Conservation (phyloP, 2,797 vertebrate species). For the Pseudocheirus occidentalis region DNA sequence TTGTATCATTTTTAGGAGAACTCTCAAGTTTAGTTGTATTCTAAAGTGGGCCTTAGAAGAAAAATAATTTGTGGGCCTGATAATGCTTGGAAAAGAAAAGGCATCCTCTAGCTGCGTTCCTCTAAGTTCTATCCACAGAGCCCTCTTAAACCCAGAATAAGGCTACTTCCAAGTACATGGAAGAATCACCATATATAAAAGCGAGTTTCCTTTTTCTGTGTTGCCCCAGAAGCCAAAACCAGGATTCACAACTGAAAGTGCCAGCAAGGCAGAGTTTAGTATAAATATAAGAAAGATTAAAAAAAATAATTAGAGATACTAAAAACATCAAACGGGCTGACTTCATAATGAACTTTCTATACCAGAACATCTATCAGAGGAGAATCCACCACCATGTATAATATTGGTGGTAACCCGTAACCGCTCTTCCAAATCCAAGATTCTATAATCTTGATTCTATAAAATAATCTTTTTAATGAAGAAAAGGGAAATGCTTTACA, state of each 20-base stretch:
- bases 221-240: background rate
- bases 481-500: background rate
- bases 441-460: conserved; percentile 34
- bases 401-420: background rate
- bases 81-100: background rate
- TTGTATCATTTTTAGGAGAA: background rate
- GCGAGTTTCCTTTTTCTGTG: background rate
- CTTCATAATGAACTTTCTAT: background rate
- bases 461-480: conserved; percentile 21
- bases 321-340: background rate
- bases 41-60: background rate
- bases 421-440: conserved; percentile 17
- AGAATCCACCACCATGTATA: background rate
- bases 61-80: background rate
- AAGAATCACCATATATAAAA: background rate
- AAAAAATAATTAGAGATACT: background rate
- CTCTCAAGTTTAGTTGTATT: background rate
- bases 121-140: background rate
- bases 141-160: background rate
- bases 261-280: background rate
- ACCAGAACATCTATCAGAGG: background rate
- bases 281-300: background rate
- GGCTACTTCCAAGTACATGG: background rate
- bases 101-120: background rate
- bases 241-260: background rate